Evolutionary conservation across 1,140 invertebrate genomes (phyloP).

Genomic region (Zophobas atratus): DNA sequence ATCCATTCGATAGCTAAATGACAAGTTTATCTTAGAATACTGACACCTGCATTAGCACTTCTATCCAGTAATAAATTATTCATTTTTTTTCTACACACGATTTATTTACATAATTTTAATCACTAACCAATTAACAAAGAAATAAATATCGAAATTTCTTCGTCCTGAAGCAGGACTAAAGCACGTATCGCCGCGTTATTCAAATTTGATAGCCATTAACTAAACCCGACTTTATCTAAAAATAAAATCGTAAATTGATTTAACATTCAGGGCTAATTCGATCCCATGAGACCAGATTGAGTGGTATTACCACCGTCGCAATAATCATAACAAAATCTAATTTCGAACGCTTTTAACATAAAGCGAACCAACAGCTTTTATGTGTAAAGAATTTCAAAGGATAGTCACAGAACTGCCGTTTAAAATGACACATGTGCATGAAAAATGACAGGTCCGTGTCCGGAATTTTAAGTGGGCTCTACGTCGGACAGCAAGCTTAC

Average conservation of each 20-base stretch:
- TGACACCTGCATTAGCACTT: conserved; percentile 37
- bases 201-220: conserved; percentile 12
- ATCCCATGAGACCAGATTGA: conserved; percentile 3
- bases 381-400: conserved; percentile 12
- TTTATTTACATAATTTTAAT: conserved; percentile 37
- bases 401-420: conserved; percentile 35
- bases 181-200: conserved; percentile 1
- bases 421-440: conserved; percentile 37
- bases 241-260: conserved; percentile 3
- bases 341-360: conserved; percentile 1
- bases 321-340: not conserved
- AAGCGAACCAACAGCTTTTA: conserved; percentile 6
- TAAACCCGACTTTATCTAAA: conserved; percentile 3
- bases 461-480: conserved; percentile 9
- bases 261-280: not conserved
- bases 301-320: not conserved
- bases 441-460: conserved; percentile 27
- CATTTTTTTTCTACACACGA: conserved; percentile 14
- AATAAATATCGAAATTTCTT: conserved; percentile 14
- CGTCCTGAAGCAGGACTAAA: not conserved
- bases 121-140: conserved; percentile 19
- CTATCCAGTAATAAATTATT: conserved; percentile 27
- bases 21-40: conserved; percentile 27
- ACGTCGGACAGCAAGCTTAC: not conserved
- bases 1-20: conserved; percentile 23